A percentile compares a stretch with the other conserved stretches of the same genome.
These are phyloP conservation scores for Caenorhabditis latens DNA, from an alignment of 1,140 invertebrate species.

Conservation along the genomic window DNA sequence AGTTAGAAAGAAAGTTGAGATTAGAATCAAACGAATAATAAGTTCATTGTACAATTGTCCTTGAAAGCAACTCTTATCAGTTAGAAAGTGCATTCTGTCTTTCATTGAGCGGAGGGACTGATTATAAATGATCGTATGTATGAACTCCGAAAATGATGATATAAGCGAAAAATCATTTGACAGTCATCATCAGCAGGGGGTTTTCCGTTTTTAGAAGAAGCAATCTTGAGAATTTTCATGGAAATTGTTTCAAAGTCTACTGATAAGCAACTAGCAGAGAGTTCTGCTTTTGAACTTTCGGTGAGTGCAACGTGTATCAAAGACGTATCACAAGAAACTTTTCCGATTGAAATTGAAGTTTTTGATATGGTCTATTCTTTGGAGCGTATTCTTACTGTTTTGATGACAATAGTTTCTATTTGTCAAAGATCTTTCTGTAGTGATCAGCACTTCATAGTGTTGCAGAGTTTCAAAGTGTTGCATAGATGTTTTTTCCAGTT, in stretches of 20 bases:
- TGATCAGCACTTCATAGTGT: too few relatives aligned
- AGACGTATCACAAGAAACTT: too few relatives aligned
- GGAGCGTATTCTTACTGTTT: too few relatives aligned
- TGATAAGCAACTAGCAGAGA: not conserved
- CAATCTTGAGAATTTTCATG: too few relatives aligned
- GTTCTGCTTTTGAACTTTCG: not conserved
- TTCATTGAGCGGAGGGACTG: not conserved
- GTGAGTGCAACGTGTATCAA: not conserved
- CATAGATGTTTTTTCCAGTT: too few relatives aligned
- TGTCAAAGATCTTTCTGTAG: too few relatives aligned
- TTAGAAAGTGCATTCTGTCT: not conserved
- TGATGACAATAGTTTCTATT: too few relatives aligned
- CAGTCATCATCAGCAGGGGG: not conserved
- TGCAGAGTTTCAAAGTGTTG: too few relatives aligned
- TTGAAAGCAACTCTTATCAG: not conserved
- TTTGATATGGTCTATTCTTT: too few relatives aligned
- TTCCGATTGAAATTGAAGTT: too few relatives aligned
- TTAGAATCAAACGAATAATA: not conserved
- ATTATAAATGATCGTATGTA: not conserved
- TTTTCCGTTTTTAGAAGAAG: not conserved
- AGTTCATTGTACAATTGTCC: not conserved
- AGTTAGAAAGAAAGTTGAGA: not conserved
- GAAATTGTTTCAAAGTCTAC: not conserved
- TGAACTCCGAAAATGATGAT: conserved; percentile 40
- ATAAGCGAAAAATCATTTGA: not conserved